phyloP scores from a whole-genome alignment of 2,888 invertebrate genomes.

The Morpho achilles region DNA sequence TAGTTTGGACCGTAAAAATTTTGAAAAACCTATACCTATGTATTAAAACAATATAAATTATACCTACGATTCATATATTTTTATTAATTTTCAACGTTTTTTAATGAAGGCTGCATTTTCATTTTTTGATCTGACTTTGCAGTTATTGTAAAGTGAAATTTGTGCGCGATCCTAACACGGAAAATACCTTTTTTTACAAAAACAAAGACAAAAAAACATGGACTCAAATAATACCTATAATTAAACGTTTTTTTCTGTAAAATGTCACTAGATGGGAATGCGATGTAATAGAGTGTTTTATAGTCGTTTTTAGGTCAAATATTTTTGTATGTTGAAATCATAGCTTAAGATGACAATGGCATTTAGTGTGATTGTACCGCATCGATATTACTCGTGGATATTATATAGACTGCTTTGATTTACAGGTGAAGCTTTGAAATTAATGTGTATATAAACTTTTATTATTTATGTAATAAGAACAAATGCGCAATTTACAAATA shows the following conservation, averaged over 20 bases:
- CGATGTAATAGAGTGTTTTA: slow-evolving; percentile 48
- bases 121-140: too few species aligned
- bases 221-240: too few species aligned
- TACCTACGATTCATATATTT: too few species aligned
- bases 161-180: too few species aligned
- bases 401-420: slow-evolving; percentile 69
- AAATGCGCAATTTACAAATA: slow-evolving; percentile 65
- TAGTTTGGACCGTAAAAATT: too few species aligned
- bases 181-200: too few species aligned
- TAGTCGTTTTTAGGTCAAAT: slow-evolving; percentile 67
- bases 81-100: too few species aligned
- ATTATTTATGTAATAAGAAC: slow-evolving; percentile 62
- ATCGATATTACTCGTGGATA: slow-evolving; percentile 38
- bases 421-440: slow-evolving; percentile 62
- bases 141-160: too few species aligned
- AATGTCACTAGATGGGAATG: slow-evolving; percentile 19
- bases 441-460: slow-evolving; percentile 64
- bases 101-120: too few species aligned
- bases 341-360: slow-evolving; percentile 59
- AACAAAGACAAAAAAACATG: too few species aligned
- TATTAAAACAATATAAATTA: too few species aligned
- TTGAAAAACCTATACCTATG: too few species aligned
- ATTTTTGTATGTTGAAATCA: slow-evolving; percentile 71
- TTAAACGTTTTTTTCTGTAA: neutral
- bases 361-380: slow-evolving; percentile 51